Percentiles rank a stretch among this genome's conserved stretches.
Evolutionary conservation across 2,888 invertebrate genomes (phyloP).

Genomic region (Tetropium fuscum): DNA sequence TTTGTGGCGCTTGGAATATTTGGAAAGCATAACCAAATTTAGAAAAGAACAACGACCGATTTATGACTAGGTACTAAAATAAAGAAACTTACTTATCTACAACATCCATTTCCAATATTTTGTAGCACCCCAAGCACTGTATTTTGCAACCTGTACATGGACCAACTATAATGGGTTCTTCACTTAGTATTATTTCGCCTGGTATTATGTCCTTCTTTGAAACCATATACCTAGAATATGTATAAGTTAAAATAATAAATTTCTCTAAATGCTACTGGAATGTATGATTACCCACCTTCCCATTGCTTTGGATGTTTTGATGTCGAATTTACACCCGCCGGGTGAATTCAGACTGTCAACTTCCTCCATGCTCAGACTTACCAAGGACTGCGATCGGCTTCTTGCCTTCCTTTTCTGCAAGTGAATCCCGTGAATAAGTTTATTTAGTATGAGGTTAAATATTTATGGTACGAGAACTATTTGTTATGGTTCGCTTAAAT

Average conservation of each 20-base stretch:
- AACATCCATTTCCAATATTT: slow-evolving; percentile 52
- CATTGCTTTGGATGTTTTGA: slow-evolving; percentile 72
- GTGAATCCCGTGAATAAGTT: slow-evolving; percentile 11
- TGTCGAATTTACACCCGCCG: slow-evolving; percentile 67
- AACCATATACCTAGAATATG: slow-evolving; percentile 73
- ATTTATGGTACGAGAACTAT: slow-evolving; percentile 4
- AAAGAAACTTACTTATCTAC: slow-evolving; percentile 14
- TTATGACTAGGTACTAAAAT: not conserved
- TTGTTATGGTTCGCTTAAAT: slow-evolving; percentile 11
- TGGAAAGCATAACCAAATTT: not conserved
- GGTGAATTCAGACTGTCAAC: slow-evolving; percentile 33
- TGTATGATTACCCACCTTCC: slow-evolving; percentile 70
- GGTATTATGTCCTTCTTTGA: slow-evolving; percentile 77
- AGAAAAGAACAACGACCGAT: not conserved
- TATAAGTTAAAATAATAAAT: not conserved
- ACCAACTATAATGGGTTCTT: slow-evolving; percentile 78
- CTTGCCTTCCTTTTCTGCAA: slow-evolving; percentile 49
- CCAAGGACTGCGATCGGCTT: slow-evolving; percentile 54
- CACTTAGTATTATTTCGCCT: slow-evolving; percentile 79
- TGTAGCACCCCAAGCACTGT: slow-evolving; percentile 82
- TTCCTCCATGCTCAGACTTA: slow-evolving; percentile 38
- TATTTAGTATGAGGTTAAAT: slow-evolving; percentile 11
- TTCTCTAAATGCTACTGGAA: too few relatives aligned
- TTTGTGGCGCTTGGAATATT: too few relatives aligned
- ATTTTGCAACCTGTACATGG: slow-evolving; percentile 79